Conservation (phyloP, 2,888 invertebrate genomes). For the Pegoplata infirma region DNA sequence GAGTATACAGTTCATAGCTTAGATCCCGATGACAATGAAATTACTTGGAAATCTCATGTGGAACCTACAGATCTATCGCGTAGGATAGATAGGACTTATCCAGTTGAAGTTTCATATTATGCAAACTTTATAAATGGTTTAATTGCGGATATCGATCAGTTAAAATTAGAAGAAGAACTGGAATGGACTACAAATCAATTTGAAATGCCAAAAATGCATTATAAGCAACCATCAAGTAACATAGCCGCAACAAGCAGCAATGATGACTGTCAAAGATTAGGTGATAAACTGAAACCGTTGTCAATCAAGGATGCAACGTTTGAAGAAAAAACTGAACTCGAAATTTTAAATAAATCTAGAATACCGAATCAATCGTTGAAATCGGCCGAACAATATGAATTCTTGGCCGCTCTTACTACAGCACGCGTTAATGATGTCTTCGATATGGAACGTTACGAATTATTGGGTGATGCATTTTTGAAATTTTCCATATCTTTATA, state of each 20-base stretch:
- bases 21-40: conserved; percentile 51
- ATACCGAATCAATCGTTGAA: conserved; percentile 40
- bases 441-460: conserved; percentile 89
- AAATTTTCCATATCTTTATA: conserved; percentile 86
- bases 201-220: conserved; percentile 57
- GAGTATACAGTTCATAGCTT: conserved; percentile 60
- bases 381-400: conserved; percentile 74
- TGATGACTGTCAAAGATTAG: neutral
- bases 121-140: conserved; percentile 80
- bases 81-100: conserved; percentile 80
- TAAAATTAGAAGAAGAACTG: conserved; percentile 64
- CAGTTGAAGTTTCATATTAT: conserved; percentile 86
- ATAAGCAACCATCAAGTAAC: neutral
- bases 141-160: conserved; percentile 55
- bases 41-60: conserved; percentile 73
- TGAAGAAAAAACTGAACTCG: conserved; percentile 58
- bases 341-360: conserved; percentile 68
- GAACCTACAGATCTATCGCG: conserved; percentile 86
- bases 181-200: conserved; percentile 67
- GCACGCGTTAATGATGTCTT: conserved; percentile 85
- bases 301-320: conserved; percentile 57
- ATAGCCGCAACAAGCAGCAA: neutral
- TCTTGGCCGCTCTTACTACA: conserved; percentile 82
- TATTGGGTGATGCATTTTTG: conserved; percentile 91
- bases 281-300: neutral